Evolutionary conservation across 2,113 vertebrate species (phyloP), one percentile per base, ranked within the genome.

Genomic region (Halichoeres trimaculatus): DNA sequence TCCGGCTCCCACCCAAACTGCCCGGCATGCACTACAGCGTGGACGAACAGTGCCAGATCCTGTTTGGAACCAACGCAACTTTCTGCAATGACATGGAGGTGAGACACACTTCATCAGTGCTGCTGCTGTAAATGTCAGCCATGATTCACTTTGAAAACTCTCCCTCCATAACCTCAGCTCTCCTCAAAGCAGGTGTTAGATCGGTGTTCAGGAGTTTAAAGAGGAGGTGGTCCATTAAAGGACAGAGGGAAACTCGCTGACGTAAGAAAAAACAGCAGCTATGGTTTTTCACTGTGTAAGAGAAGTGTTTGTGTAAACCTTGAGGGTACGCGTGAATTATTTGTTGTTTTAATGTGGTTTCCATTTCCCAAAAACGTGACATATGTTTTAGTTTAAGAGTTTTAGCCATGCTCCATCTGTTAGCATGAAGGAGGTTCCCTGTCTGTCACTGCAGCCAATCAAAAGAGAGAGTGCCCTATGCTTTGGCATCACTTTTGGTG

Each of bases 1-100:
- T 96, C 22, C 95, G 93, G 11, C 95, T 98, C 24, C 95, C 96
- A 0, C 95, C 96, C 86, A 99, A 99, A 79, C 94, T 99, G 64
- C 98, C 98, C 0, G 98, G 98, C 30, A 98, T 99, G 98, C 97
- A 99, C 90, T 99, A 99, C 91, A 99, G 97, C 0, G 96, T 96
- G 1, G 94, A 96, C 0, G 96, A 98, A 45, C 98, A 99, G 88
- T 99, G 98, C 90, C 97, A 98, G 94, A 99, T 99, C 75, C 95
- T 99, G 10, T 99, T 99, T 47, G 98, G 98, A 78, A 96, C 93
- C 91, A 99, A 99, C 3, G 96, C 97, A 70, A 98, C 97, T 0
- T 98, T 98, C 94, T 99, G 98, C 91, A 96, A 92, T 75, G 94
- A 99, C 55, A 99, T 98, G 98, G 96, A 98, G 97, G 98, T 99